phyloP scores from a whole-genome alignment of 1,140 invertebrate species.

The Lepidotrigona ventralis region DNA sequence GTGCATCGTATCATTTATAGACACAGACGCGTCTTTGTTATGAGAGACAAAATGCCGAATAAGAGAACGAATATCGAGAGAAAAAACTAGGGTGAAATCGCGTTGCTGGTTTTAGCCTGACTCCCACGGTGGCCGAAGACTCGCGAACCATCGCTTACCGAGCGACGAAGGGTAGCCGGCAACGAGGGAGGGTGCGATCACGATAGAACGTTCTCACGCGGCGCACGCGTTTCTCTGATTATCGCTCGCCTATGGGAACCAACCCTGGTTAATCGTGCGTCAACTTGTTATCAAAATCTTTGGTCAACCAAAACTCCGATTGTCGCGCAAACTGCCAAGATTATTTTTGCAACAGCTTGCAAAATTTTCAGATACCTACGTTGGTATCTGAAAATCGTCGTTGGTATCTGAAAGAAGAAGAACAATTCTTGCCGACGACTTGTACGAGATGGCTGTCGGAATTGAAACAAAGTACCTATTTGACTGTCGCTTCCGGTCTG shows the following conservation, averaged over 20 bases:
- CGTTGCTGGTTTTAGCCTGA: not conserved
- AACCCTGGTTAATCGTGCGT: constrained; percentile 75
- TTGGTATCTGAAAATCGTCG: too few species aligned
- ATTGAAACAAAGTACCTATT: constrained; percentile 63
- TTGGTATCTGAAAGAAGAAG: too few species aligned
- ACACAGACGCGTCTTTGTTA: fast-evolving
- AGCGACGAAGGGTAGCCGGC: constrained; percentile 55
- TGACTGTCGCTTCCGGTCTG: constrained; percentile 68
- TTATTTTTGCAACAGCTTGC: not conserved
- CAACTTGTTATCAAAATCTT: constrained; percentile 66
- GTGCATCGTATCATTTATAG: too few species aligned
- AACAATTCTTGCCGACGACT: not conserved
- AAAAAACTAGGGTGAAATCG: constrained; percentile 73
- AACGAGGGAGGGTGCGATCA: constrained; percentile 57
- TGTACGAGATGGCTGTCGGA: too few species aligned
- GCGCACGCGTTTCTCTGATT: constrained; percentile 76
- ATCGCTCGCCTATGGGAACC: constrained; percentile 72
- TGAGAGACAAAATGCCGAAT: too few species aligned
- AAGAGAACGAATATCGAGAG: too few species aligned
- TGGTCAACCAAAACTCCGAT: not conserved
- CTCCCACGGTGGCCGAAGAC: constrained; percentile 24
- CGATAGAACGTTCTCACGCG: constrained; percentile 75
- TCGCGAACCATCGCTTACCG: constrained; percentile 31
- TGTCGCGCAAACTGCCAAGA: too few species aligned
- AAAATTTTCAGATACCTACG: not conserved